Percentiles rank a stretch among this genome's conserved stretches.
These are phyloP conservation scores for Fratercula arctica DNA, from an alignment of 2,797 vertebrate species.

Conservation along the genomic window DNA sequence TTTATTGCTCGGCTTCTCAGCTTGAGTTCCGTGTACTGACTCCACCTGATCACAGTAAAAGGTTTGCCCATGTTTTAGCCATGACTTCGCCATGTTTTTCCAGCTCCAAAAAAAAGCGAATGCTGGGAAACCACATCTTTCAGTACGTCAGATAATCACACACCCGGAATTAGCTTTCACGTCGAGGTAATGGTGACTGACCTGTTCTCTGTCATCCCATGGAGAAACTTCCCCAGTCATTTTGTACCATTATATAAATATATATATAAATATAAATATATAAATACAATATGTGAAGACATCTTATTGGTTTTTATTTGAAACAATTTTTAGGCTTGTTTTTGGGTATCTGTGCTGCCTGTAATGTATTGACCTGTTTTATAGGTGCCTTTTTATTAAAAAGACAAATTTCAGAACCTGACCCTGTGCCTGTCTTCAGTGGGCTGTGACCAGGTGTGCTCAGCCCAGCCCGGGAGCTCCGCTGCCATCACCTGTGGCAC, in stretches of 20 bases:
- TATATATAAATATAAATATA: conserved; percentile 84
- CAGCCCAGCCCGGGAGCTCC: not conserved
- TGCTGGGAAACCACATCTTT: not conserved
- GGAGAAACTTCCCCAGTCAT: conserved; percentile 76
- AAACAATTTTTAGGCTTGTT: conserved; percentile 85
- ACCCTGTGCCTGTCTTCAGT: conserved; percentile 30
- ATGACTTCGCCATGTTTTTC: not conserved
- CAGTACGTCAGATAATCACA: conserved; percentile 5
- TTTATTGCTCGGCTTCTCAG: conserved; percentile 48
- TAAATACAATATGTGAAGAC: conserved; percentile 85
- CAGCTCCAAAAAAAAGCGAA: not conserved
- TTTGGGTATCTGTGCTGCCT: conserved; percentile 84
- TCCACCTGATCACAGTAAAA: conserved; percentile 32
- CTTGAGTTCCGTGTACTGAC: conserved; percentile 50
- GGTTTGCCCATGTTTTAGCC: conserved; percentile 33
- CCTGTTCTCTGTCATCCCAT: conserved; percentile 64
- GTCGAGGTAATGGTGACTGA: conserved; percentile 47
- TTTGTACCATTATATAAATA: conserved; percentile 86
- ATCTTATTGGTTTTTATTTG: conserved; percentile 84
- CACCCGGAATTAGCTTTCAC: conserved; percentile 54
- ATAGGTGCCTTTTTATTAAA: conserved; percentile 87
- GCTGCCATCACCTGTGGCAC: fast-evolving
- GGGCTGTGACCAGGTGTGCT: not conserved
- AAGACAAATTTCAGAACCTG: conserved; percentile 74
- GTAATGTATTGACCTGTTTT: conserved; percentile 86